Percentiles rank a stretch among this genome's conserved stretches.
Evolutionary conservation across 2,888 invertebrate genomes (phyloP).

Genomic region (Dorcus hopei): DNA sequence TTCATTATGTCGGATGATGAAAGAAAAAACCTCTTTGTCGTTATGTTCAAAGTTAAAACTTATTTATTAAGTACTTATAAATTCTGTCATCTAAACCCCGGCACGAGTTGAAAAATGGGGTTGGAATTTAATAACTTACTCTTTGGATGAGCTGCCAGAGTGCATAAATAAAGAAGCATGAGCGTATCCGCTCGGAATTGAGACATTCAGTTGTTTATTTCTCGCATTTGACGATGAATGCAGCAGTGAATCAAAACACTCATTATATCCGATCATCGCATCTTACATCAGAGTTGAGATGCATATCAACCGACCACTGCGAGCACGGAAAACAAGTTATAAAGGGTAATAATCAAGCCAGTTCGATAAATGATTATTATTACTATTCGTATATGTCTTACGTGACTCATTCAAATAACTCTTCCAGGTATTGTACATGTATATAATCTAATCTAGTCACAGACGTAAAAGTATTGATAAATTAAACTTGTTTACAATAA

Average conservation of each 20-base stretch:
- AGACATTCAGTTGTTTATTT: conserved; percentile 42
- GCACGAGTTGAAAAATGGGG: too few relatives aligned
- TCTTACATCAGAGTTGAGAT: conserved; percentile 30
- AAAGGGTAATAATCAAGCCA: conserved; percentile 37
- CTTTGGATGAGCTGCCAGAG: neutral
- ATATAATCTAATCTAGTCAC: neutral
- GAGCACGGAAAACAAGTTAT: conserved; percentile 40
- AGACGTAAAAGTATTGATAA: neutral
- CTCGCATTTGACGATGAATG: conserved; percentile 33
- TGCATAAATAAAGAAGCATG: conserved; percentile 11
- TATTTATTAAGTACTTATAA: too few relatives aligned
- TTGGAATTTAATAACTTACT: too few relatives aligned
- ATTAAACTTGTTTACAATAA: neutral
- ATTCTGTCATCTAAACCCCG: too few relatives aligned
- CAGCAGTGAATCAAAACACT: conserved; percentile 44
- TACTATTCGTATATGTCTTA: conserved; percentile 23
- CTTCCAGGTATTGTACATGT: neutral
- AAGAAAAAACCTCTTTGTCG: too few relatives aligned
- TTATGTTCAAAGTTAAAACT: too few relatives aligned
- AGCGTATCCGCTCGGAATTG: conserved; percentile 29
- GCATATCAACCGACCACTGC: conserved; percentile 34
- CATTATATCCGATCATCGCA: conserved; percentile 35
- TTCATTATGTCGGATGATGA: neutral
- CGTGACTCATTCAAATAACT: conserved; percentile 28
- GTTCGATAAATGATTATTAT: conserved; percentile 33